A percentile compares a stretch with the other conserved stretches of the same genome.
Evolutionary conservation across 30 jellyfish, hydroid and myxozoan species (phyloP).

Genomic region (Nemopilema nomurai): DNA sequence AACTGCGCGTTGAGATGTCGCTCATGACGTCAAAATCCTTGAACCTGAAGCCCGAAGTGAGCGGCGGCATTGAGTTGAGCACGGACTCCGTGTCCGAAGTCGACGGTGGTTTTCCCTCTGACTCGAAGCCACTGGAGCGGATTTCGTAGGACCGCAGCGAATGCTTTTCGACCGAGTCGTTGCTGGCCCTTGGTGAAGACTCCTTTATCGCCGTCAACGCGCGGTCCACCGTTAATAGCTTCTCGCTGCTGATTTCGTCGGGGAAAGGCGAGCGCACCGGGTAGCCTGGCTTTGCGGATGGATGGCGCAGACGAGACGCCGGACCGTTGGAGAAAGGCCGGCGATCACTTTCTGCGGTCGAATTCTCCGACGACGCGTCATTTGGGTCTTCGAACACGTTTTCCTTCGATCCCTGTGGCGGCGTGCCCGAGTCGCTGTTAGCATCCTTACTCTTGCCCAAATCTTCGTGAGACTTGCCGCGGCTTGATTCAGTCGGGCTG

Average conservation of each 20-base stretch:
- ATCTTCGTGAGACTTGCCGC: slow-evolving; percentile 41
- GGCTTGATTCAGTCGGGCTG: slow-evolving; percentile 41
- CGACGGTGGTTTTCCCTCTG: slow-evolving; percentile 82
- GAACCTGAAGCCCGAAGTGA: slow-evolving; percentile 28
- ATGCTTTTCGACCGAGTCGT: slow-evolving; percentile 57
- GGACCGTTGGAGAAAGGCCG: slow-evolving; percentile 41
- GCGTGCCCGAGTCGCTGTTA: slow-evolving; percentile 53
- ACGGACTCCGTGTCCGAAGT: slow-evolving; percentile 93
- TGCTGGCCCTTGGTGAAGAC: slow-evolving; percentile 48
- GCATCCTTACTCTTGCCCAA: slow-evolving; percentile 27
- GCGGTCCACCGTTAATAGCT: slow-evolving; percentile 38
- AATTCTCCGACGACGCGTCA: slow-evolving; percentile 90
- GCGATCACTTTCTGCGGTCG: slow-evolving; percentile 85
- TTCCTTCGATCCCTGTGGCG: slow-evolving; percentile 73
- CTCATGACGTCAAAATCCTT: slow-evolving; percentile 87
- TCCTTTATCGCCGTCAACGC: slow-evolving; percentile 61
- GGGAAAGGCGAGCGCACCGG: slow-evolving; percentile 24
- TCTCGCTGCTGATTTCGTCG: slow-evolving; percentile 28
- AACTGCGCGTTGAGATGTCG: slow-evolving; percentile 90
- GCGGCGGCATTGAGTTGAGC: slow-evolving; percentile 48
- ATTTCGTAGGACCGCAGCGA: slow-evolving; percentile 58
- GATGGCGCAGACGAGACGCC: slow-evolving; percentile 54
- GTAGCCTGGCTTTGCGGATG: slow-evolving; percentile 65
- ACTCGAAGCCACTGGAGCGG: slow-evolving; percentile 89
- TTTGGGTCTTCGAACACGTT: slow-evolving; percentile 72